Evolutionary conservation across 2,797 vertebrate genomes (phyloP), one percentile per base, ranked within the genome.

Genomic region (Muscicapa comitata): DNA sequence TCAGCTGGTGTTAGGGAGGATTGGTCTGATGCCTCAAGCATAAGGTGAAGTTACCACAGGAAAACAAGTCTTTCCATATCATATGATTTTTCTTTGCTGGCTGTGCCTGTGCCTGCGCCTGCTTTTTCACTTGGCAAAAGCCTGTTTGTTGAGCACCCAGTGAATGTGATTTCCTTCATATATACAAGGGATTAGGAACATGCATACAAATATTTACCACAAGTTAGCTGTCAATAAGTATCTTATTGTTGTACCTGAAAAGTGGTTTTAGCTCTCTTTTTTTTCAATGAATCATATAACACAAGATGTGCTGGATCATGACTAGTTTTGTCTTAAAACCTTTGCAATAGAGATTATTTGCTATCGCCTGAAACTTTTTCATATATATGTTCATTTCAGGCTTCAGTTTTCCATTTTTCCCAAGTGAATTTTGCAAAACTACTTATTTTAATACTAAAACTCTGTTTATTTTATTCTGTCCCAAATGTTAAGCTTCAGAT

Each of bases 401-500:
- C 21, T 92, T 42, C 0, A 7, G 29, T 86, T 84, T 94, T 65
- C 28, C 47, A 25, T 48, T 91, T 76, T 90, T 51, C 54, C 26
- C 35, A 71, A 88, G 51, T 59, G 33, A 88, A 53, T 88, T 96
- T 94, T 94, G 47, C 24, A 78, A 72, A 92, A 88, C 26, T 48
- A 59, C 83, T 94, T 86, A 73, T 35, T 96, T 82, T 82, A 84
- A 79, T 94, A 90, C 42, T 79, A 71, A 82, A 95, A 88, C 86
- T 86, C 58, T 88, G 86, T 95, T 94, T 94, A 93, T 93, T 94
- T 96, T 88, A 74, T 94, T 82, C 88, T 88, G 71, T 90, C 93
- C 80, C 80, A 90, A 94, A 94, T 95, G 88, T 74, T 96, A 94
- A 84, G 73, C 83, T 86, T 95, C 82, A 78, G 94, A 94, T 95